phyloP scores from a whole-genome alignment of 2,113 vertebrate species.

The Phylloscopus trochiloides region DNA sequence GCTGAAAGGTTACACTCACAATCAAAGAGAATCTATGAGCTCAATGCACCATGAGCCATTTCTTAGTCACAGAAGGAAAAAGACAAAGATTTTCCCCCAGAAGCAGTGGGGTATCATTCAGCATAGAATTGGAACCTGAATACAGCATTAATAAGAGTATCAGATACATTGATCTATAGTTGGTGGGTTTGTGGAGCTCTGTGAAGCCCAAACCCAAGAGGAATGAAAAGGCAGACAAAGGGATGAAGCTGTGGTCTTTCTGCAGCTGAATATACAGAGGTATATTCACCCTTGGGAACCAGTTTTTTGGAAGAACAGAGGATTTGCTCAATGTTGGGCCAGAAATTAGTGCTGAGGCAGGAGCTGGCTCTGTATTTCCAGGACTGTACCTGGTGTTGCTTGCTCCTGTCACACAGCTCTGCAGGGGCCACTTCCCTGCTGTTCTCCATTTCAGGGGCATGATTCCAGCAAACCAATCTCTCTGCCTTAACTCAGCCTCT shows the following conservation, averaged over 20 bases:
- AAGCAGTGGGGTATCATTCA: background rate
- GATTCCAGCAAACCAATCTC: background rate
- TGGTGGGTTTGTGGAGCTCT: background rate
- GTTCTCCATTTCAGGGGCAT: background rate
- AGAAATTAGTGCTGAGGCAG: background rate
- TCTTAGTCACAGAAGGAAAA: constrained; percentile 6
- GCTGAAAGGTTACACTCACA: background rate
- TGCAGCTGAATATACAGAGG: background rate
- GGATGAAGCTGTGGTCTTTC: background rate
- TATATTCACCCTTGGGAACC: background rate
- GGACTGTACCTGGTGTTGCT: background rate
- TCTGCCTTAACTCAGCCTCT: background rate
- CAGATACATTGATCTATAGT: background rate
- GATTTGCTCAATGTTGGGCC: background rate
- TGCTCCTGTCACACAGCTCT: background rate
- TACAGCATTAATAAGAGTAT: background rate
- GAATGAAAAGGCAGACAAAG: constrained; percentile 16
- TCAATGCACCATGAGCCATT: background rate
- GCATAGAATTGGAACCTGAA: background rate
- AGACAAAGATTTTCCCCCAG: background rate
- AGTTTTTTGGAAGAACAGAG: background rate
- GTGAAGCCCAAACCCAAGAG: background rate
- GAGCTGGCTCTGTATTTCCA: background rate
- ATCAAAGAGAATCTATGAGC: constrained; percentile 1
- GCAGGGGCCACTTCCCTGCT: background rate